Conservation (phyloP, 2,113 vertebrate species). For the Phrynosoma platyrhinos region DNA sequence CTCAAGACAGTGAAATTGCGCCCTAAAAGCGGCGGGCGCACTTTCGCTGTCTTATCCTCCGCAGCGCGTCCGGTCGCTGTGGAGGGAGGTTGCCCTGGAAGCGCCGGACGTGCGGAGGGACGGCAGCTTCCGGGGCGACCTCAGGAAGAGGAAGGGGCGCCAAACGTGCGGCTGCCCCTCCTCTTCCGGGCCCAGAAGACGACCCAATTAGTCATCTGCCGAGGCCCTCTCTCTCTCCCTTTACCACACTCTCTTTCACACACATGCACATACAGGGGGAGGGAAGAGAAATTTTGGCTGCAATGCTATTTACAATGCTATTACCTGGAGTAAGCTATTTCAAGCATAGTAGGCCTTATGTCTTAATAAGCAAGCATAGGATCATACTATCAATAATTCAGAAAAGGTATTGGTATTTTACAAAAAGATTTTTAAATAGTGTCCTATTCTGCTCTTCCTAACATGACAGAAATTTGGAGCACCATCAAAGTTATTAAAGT, state of each 20-base stretch:
- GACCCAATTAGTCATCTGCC: too few species aligned
- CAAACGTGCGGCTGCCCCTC: too few species aligned
- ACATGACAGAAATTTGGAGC: neutral
- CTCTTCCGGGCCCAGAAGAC: too few species aligned
- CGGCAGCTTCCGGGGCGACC: too few species aligned
- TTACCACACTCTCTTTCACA: neutral
- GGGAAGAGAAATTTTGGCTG: neutral
- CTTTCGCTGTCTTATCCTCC: too few species aligned
- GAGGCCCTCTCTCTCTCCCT: too few species aligned
- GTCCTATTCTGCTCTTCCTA: neutral
- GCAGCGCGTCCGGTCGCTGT: too few species aligned
- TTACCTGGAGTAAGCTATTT: neutral
- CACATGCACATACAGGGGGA: neutral
- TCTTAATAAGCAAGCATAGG: neutral
- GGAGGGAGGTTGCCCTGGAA: too few species aligned
- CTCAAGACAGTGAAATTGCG: too few species aligned
- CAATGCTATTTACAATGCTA: neutral
- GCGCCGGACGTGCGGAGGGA: too few species aligned
- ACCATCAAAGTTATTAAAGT: neutral
- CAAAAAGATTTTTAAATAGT: neutral
- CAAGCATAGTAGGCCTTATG: neutral
- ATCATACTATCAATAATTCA: neutral
- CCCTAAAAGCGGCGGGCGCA: too few species aligned
- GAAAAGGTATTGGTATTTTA: neutral
- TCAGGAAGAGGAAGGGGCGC: too few species aligned